Base-by-base conservation (phyloP, 2,888 invertebrate species). In the Apotomis turbidana region DNA sequence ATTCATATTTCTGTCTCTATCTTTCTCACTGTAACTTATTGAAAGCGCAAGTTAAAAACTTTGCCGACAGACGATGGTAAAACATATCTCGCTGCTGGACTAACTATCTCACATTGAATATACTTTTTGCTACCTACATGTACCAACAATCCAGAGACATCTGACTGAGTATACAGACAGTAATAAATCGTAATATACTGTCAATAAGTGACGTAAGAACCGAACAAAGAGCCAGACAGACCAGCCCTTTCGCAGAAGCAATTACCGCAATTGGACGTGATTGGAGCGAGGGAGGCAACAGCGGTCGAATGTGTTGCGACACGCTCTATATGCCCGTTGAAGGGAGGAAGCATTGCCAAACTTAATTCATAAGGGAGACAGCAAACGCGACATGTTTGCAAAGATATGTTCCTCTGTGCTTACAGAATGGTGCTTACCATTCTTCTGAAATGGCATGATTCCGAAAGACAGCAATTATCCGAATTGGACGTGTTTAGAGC, bases 261-360 rank as follows among this genome's bases (percentile, higher is more conserved):
- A 85, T 85, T 80, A 82, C 78, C 74, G 79, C 79, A 83, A 82
- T 82, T 78, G 79, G 78, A 69, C 74, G 75, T 78, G 78, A 79
- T 83, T 78, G 80, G 74, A 79, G 73, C 75, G 60, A 79, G 73
- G 74, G 76, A 76, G 76, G 78, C 80, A 81, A 79, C 74, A 78
- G 81, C 74, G 63, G 74, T 75, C 79, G 79, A 84, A 83, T 77
- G 79, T 78, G 76, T 83, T 79, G 78, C 79, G 77, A 74, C 79
- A 80, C 76, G 70, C 79, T 78, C 72, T 72, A 77, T 67, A 75
- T 78, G 74, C 75, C 79, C 79, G 83, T 81, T 82, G 83, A 12
- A 10, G 0, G n/a, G 36, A n/a, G n/a, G 57, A 57, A 57, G 12
- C 36, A 2, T 12, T 4, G 10, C 5, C 10, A 36, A 49, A 49